A percentile compares a stretch with the other conserved stretches of the same genome.
phyloP scores from a whole-genome alignment of 64 coral and sea anemone genomes.

The Montipora foliosa region DNA sequence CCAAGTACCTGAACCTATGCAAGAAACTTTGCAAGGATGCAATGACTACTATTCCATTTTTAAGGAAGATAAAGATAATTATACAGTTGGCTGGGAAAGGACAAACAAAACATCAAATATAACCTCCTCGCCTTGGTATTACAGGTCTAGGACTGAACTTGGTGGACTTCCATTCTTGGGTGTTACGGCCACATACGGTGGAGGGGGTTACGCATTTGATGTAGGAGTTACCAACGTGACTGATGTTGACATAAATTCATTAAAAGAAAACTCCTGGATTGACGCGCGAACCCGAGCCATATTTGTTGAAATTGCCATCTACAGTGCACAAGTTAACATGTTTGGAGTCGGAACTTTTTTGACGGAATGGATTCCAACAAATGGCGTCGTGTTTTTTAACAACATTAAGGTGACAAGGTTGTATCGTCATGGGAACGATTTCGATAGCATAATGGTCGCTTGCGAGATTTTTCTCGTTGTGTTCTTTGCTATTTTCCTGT shows the following conservation, averaged over 20 bases:
- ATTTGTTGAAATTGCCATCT: constrained; percentile 88
- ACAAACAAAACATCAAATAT: not conserved
- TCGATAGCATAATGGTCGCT: constrained; percentile 33
- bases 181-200: constrained; percentile 59
- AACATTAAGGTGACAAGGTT: constrained; percentile 85
- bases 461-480: constrained; percentile 82
- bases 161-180: constrained; percentile 53
- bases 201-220: constrained; percentile 61
- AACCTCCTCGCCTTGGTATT: constrained; percentile 47
- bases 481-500: constrained; percentile 74
- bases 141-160: constrained; percentile 45
- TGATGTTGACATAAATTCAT: constrained; percentile 1
- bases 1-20: constrained; percentile 26
- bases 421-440: constrained; percentile 56
- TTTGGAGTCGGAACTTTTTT: constrained; percentile 88
- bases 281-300: constrained; percentile 77
- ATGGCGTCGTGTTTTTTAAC: constrained; percentile 80
- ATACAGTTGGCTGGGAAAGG: constrained; percentile 46
- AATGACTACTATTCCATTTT: constrained; percentile 77
- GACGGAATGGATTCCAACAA: constrained; percentile 92
- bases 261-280: constrained; percentile 83
- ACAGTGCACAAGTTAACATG: constrained; percentile 90
- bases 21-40: constrained; percentile 2
- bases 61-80: constrained; percentile 60
- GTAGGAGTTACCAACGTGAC: constrained; percentile 18